Base-by-base conservation (phyloP, 1,140 invertebrate genomes). In the Drosophila willistoni region DNA sequence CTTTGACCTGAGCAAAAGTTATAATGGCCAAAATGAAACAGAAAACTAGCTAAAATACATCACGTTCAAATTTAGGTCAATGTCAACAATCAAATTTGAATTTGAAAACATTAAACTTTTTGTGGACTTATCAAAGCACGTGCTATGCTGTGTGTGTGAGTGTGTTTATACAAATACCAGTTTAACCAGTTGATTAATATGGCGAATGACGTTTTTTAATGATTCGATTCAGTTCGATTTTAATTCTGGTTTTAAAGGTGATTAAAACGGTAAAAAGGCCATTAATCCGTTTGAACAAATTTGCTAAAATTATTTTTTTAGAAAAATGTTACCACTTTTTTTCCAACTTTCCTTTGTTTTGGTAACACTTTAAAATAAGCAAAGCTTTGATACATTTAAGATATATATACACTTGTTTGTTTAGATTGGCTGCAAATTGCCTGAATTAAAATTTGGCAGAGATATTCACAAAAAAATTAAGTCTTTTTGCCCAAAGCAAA, bases 61-160 rank as follows among this genome's bases (percentile, higher is more conserved):
- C 44, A 51, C 44, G 44, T 51, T 51, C 17, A 6, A 51, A 51
- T 22, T 51, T 19, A 22, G 44, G 44, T 51, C 44, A 51, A 51
- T 51, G 44, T 51, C 44, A 51, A 19, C 44, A 22, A 51, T 9
- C 44, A 51, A 22, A 51, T 51, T 22, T 51, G 19, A 47, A 47
- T 47, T 9, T 47, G 6, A 47, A 47, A 47, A 17, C 44, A 5
- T 47, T 17, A 7, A 47, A 17, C 12, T 22, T 10, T 22, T 10
- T 12, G 7, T 22, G 3, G 44, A 39, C 10, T 51, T 9, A 1
- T 22, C 9, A 9, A 19, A 19, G 1, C 17, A 51, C 7, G 44
- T 51, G 17, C 34, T 12, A 29, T 29, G 34, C 6, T 36, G 34
- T 36, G 9, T 39, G 36, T 39, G 12, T 4, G 12, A 22, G 19